phyloP scores from a whole-genome alignment of 2,113 vertebrate genomes.

The Crocuta crocuta region DNA sequence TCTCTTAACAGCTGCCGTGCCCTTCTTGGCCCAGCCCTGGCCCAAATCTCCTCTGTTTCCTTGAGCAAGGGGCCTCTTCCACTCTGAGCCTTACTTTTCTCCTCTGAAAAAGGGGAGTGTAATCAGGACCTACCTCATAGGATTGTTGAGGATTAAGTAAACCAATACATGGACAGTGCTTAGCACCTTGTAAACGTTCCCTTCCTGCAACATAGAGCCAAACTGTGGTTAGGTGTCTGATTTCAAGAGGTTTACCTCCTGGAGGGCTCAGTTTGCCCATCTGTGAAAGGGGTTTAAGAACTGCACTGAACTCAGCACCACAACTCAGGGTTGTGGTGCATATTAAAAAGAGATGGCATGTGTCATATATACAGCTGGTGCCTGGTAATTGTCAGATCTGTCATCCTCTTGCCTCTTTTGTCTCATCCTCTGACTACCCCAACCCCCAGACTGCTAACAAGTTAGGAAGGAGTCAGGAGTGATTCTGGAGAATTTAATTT shows the following conservation, averaged over 20 bases:
- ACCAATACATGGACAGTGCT: background rate
- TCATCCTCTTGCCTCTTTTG: background rate
- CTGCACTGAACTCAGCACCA: background rate
- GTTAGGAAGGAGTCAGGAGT: conserved; percentile 3
- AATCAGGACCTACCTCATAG: conserved; percentile 46
- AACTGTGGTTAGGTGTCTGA: background rate
- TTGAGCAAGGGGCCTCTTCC: background rate
- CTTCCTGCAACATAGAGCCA: background rate
- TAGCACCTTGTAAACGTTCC: background rate
- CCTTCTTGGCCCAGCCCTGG: background rate
- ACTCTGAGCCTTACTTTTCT: background rate
- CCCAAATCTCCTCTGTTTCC: background rate
- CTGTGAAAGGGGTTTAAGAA: conserved; percentile 55
- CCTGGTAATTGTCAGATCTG: background rate
- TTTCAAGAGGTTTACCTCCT: background rate
- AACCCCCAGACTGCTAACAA: background rate
- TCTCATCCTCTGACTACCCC: background rate
- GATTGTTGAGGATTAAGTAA: background rate
- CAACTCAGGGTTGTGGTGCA: background rate
- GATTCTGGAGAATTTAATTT: conserved; percentile 79
- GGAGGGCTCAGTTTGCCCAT: conserved; percentile 33
- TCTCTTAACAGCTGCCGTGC: background rate
- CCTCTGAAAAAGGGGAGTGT: background rate
- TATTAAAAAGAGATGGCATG: background rate
- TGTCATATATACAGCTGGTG: background rate